Evolutionary conservation across 2,888 invertebrate species (phyloP), one percentile per base, ranked within the genome.

Genomic region (Apotomis turbidana): DNA sequence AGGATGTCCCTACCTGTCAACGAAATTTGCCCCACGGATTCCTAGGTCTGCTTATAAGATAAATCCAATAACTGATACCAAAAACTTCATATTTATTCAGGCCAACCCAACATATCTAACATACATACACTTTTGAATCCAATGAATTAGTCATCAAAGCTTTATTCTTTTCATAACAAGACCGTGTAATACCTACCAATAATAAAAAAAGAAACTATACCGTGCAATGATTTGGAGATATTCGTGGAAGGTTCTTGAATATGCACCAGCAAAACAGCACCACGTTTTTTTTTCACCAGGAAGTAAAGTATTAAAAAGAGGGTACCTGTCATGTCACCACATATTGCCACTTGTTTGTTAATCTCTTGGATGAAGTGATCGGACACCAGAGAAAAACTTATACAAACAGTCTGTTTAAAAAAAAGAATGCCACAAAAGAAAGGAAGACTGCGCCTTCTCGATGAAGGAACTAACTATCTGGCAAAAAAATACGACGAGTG

Each of bases 381-480:
- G 9, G 4, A 49, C 44, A 54, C 3, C n/a, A 55, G n/a, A 10
- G 15, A 41, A 12, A n/a, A 49, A 49, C 9, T 49, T 49, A n/a
- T 55, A 36, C n/a, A 46, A 36, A 49, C 9, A 49, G 15, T 15
- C 15, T n/a, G 38, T 46, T 12, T 3, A 62, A 59, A 74, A 75
- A 76, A 71, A 71, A 73, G 74, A 74, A 76, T 76, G 63, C 77
- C 78, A 79, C 76, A 78, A 76, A 80, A 78, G 78, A 84, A 81
- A 80, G 79, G 78, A 81, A 78, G 80, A 84, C 78, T 86, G 86
- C 84, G 87, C 86, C 86, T 87, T 85, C 83, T 59, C 67, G 84
- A 84, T 73, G 74, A 76, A 88, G 87, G 87, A 85, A 85, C 88
- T 89, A 85, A 85, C 88, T 89, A 85, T 87, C 87, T 87, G 87